Conservation (phyloP, 2,888 invertebrate species). For the Caenorhabditis panamensis region DNA sequence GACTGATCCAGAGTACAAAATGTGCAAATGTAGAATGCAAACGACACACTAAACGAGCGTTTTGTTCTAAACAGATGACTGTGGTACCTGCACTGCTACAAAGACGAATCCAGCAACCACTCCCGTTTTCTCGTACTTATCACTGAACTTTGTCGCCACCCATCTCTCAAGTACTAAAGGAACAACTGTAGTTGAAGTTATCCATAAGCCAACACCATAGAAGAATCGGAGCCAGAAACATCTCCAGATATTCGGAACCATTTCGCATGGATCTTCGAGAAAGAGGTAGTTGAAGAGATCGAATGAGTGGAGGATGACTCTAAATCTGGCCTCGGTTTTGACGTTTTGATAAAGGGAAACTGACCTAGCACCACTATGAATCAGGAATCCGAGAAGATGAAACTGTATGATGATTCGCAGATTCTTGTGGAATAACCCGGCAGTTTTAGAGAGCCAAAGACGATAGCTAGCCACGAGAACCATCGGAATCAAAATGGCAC, state of each 20-base stretch:
- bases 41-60: constrained; percentile 5
- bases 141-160: constrained; percentile 15
- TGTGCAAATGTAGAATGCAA: background rate
- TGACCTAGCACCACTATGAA: constrained; percentile 15
- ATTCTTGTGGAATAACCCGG: constrained; percentile 11
- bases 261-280: constrained; percentile 7
- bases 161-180: constrained; percentile 19
- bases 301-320: constrained; percentile 13
- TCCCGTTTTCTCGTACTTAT: constrained; percentile 7
- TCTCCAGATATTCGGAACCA: constrained; percentile 28
- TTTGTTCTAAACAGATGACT: background rate
- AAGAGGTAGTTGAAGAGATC: constrained; percentile 20
- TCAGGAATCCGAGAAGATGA: constrained; percentile 21
- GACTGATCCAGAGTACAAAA: constrained; percentile 16
- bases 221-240: constrained; percentile 35
- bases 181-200: constrained; percentile 15
- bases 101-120: background rate
- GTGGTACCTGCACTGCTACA: constrained; percentile 5
- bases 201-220: constrained; percentile 20
- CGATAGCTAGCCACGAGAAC: background rate
- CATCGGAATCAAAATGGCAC: constrained; percentile 10
- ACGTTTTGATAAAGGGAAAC: too few species aligned
- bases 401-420: constrained; percentile 19
- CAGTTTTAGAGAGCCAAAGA: constrained; percentile 16
- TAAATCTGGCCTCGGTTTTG: too few species aligned